Evolutionary conservation across 35 echinoderm and acorn worm genomes (phyloP), one percentile per base, ranked within the genome.

Genomic region (Chiridota heheva): DNA sequence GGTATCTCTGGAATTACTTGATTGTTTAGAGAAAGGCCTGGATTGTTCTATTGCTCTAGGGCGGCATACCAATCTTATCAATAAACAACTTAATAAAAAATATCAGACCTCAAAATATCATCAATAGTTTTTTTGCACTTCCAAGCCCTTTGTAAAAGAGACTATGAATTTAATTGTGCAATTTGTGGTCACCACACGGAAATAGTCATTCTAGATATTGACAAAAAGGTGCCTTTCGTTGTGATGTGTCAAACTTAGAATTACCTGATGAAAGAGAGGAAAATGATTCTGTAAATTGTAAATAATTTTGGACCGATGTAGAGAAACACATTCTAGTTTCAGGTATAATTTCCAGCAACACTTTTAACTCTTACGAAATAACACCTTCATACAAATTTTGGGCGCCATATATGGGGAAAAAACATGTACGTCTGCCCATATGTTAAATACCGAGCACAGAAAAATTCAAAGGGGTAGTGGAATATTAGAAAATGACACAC

Each of bases 21-120:
- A 75, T 34, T 12, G 42, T 5, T 75, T 75, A 26, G 71, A 75
- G 28, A 75, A 75, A 36, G 71, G 71, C 33, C 42, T 34, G 4
- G 43, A 75, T 30, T 75, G 71, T 51, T 51, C 44, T 2, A 75
- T 75, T 28, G 71, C 71, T 25, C 34, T 75, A 18, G 71, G 71
- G 24, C 71, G 42, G 13, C 71, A 75, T 48, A 75, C 71, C 2
- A 48, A 75, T 7, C 48, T 75, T 8, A 75, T 75, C 20, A 75
- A 49, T 60, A 77, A 77, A 28, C 73, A 59, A 32, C 30, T 60
- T 10, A 16, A 59, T 2, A 40, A 22, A n/a, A 26, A 27, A 77
- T 22, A 60, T 77, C 2, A 77, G 20, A 35, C 73, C 73, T 58
- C 73, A 77, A 20, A 34, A 59, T 17, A 58, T 77, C 7, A 77